Percentiles rank a stretch among this genome's conserved stretches.
phyloP scores from a whole-genome alignment of 2,113 vertebrate genomes.

The crab-eating macaque (Macaca fascicularis) region T2T-MFA8v1.1 NC_088389.1:92697501-92698000 shows the following conservation, averaged over 20 bases:
- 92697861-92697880: background rate
- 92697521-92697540: background rate
- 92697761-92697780: background rate
- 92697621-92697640: background rate
- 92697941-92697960: background rate
- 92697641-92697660: background rate
- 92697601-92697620: constrained; percentile 22
- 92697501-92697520: background rate
- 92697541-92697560: background rate
- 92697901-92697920: background rate
- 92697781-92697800: background rate
- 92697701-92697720: background rate
- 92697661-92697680: background rate
- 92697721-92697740: background rate
- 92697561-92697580: background rate
- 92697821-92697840: background rate
- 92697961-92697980: background rate
- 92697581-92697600: background rate
- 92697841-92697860: background rate
- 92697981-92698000: background rate
- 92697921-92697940: background rate
- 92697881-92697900: background rate
- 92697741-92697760: background rate
- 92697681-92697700: background rate
- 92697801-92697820: background rate